phyloP scores from a whole-genome alignment of 2,888 invertebrate genomes.

The Drosophila greeni region DNA sequence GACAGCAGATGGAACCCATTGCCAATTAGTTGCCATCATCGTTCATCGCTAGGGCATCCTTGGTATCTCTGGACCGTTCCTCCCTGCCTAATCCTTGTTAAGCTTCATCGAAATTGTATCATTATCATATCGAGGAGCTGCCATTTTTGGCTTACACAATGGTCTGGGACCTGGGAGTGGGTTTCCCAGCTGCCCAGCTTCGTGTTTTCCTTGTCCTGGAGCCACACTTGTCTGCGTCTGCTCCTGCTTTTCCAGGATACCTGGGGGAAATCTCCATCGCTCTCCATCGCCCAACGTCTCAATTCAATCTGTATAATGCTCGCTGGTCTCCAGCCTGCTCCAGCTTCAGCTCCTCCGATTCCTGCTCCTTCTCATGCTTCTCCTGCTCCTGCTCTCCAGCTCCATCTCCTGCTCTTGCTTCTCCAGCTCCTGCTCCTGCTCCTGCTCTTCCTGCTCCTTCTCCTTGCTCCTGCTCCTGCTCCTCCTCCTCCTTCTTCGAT shows the following conservation, averaged over 20 bases:
- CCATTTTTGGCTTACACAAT: conserved; percentile 53
- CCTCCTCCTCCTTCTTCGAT: conserved; percentile 10
- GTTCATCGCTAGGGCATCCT: too few relatives aligned
- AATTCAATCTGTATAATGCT: conserved; percentile 46
- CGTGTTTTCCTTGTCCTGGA: conserved; percentile 4
- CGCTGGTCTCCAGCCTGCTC: conserved; percentile 2
- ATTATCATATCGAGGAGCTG: conserved; percentile 69
- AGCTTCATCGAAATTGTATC: conserved; percentile 71
- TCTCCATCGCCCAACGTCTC: conserved; percentile 27
- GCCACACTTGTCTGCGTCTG: conserved; percentile 4
- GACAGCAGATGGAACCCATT: conserved; percentile 33
- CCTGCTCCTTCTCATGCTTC: too few relatives aligned
- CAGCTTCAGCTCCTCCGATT: neutral
- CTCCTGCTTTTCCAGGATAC: conserved; percentile 38
- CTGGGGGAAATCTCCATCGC: conserved; percentile 62
- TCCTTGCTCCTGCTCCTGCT: neutral
- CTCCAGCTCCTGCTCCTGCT: neutral
- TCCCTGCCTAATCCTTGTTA: conserved; percentile 60
- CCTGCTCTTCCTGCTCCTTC: neutral
- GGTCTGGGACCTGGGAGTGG: too few relatives aligned
- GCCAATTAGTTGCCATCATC: conserved; percentile 70
- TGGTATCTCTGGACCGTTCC: neutral
- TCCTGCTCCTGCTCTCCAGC: too few relatives aligned
- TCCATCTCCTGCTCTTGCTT: conserved; percentile 8
- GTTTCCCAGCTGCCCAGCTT: conserved; percentile 4